phyloP scores from a whole-genome alignment of 2,888 invertebrate genomes.

The Epinotia bilunana region DNA sequence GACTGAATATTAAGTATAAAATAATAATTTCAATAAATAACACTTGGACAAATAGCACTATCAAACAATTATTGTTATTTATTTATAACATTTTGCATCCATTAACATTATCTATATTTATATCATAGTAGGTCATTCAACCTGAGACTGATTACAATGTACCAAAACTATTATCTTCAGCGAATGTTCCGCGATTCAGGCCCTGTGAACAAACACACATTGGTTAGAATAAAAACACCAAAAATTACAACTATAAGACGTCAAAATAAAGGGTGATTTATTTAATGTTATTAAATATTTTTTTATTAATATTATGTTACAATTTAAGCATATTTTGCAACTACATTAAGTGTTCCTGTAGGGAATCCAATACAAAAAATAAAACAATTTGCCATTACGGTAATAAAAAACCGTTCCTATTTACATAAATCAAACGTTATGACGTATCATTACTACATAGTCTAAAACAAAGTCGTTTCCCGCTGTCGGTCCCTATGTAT shows the following conservation, averaged over 20 bases:
- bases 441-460: too few species aligned
- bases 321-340: too few species aligned
- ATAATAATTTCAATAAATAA: conserved; percentile 67
- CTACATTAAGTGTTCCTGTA: too few species aligned
- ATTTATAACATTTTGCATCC: conserved; percentile 39
- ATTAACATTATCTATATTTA: conserved; percentile 40
- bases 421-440: too few species aligned
- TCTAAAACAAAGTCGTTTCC: too few species aligned
- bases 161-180: conserved; percentile 6
- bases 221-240: neutral
- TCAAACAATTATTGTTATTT: conserved; percentile 38
- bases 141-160: conserved; percentile 54
- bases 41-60: conserved; percentile 52
- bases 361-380: too few species aligned
- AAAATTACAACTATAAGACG: neutral
- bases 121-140: conserved; percentile 35
- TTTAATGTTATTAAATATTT: too few species aligned
- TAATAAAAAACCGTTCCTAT: too few species aligned
- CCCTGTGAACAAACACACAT: conserved; percentile 67
- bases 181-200: conserved; percentile 57
- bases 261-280: too few species aligned
- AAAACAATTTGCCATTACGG: too few species aligned
- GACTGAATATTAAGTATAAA: conserved; percentile 53
- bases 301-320: too few species aligned
- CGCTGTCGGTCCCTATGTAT: too few species aligned